Evolutionary conservation across 2,113 vertebrate species (phyloP).

Genomic region (Calyptomena viridis): DNA sequence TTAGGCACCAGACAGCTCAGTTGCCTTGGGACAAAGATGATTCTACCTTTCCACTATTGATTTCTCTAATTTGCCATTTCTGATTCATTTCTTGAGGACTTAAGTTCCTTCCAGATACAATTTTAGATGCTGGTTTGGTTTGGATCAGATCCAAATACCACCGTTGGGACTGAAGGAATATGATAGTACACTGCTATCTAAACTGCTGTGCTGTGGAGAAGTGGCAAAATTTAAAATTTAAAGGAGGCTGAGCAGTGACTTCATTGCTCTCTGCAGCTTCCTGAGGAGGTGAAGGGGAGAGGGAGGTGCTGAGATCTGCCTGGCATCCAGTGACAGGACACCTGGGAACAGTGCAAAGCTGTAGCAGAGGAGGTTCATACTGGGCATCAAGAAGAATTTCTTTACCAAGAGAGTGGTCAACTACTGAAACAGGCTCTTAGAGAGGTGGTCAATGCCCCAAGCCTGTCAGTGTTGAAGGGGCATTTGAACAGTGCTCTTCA

Average conservation of each 20-base stretch:
- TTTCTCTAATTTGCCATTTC: background rate
- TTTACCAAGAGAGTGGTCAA: background rate
- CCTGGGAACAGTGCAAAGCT: background rate
- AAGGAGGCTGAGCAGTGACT: accelerated
- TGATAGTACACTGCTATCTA: background rate
- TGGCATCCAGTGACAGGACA: background rate
- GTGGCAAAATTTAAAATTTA: background rate
- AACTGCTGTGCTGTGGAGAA: background rate
- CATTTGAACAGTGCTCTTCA: background rate
- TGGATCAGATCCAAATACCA: background rate
- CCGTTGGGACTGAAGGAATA: background rate
- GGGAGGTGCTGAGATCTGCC: background rate
- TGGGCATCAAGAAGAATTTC: background rate
- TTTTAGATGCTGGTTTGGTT: background rate
- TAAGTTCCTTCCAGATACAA: background rate
- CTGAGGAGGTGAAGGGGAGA: background rate
- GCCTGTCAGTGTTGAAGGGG: background rate
- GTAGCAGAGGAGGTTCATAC: accelerated
- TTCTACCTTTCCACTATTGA: background rate
- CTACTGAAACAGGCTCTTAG: background rate
- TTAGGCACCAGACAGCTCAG: background rate
- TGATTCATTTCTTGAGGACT: background rate
- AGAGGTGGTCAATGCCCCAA: background rate
- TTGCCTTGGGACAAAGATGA: background rate
- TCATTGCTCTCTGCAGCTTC: background rate